A percentile compares a stretch with the other conserved stretches of the same genome.
phyloP scores from a whole-genome alignment of 1,140 invertebrate genomes.

The Drosophila bipectinata region DNA sequence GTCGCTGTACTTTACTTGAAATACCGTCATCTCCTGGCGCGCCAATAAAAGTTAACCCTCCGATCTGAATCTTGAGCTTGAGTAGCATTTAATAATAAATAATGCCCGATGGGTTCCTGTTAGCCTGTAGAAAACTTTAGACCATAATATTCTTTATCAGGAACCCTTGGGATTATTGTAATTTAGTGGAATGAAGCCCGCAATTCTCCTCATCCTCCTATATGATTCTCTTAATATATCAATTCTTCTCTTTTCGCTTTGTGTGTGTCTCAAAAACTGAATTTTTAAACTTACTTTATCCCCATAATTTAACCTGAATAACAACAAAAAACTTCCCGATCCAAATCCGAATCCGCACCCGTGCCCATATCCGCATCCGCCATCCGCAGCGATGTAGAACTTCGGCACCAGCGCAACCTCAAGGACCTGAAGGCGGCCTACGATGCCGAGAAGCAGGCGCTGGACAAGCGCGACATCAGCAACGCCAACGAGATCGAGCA shows the following conservation, averaged over 20 bases:
- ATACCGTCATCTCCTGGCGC: constrained; percentile 69
- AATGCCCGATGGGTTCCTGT: not conserved
- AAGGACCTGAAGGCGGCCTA: constrained; percentile 82
- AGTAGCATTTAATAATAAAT: not conserved
- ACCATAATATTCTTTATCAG: not conserved
- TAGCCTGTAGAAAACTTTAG: not conserved
- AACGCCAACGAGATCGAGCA: constrained; percentile 85
- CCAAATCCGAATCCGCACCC: constrained; percentile 2
- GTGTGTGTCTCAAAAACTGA: constrained; percentile 40
- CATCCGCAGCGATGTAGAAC: constrained; percentile 74
- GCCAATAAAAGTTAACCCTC: constrained; percentile 30
- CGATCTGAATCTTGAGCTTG: constrained; percentile 7
- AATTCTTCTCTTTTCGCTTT: constrained; percentile 41
- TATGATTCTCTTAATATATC: constrained; percentile 36
- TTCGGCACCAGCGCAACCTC: constrained; percentile 76
- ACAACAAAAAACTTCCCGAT: constrained; percentile 3
- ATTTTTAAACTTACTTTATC: constrained; percentile 20
- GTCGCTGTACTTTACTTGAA: constrained; percentile 74
- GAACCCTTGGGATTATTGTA: not conserved
- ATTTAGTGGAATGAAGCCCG: constrained; percentile 1
- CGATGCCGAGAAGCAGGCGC: constrained; percentile 77
- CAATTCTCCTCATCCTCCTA: not conserved
- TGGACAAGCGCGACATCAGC: constrained; percentile 83
- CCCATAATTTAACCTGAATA: constrained; percentile 36
- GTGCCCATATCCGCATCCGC: not conserved